Evolutionary conservation across 2,888 invertebrate species (phyloP).

Genomic region (Amphipoea oculea): DNA sequence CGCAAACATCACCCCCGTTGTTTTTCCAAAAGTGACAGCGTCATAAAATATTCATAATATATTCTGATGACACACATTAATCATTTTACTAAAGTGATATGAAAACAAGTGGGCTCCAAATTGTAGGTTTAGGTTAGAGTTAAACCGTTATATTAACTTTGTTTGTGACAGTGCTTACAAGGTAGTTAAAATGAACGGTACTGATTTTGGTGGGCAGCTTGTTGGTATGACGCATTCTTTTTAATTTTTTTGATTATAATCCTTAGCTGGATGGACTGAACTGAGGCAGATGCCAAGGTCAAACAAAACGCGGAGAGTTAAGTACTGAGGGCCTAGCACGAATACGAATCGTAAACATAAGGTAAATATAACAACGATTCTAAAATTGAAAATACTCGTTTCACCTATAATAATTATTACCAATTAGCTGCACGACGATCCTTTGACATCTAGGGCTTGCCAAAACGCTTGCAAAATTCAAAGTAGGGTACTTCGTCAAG

Average conservation of each 20-base stretch:
- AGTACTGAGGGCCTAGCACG: too few relatives aligned
- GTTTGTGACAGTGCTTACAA: constrained; percentile 11
- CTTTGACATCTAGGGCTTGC: not conserved
- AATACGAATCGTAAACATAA: not conserved
- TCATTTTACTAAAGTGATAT: constrained; percentile 37
- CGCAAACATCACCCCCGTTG: constrained; percentile 23
- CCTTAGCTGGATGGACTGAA: not conserved
- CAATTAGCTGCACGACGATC: not conserved
- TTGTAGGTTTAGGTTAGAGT: constrained; percentile 10
- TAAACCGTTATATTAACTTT: constrained; percentile 27
- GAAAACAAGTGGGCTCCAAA: constrained; percentile 24
- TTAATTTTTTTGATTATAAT: not conserved
- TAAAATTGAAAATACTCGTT: not conserved
- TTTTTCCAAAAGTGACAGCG: constrained; percentile 44
- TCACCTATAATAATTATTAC: not conserved
- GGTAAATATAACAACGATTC: not conserved
- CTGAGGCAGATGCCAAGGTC: not conserved
- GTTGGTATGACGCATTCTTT: constrained; percentile 30
- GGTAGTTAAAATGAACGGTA: constrained; percentile 37
- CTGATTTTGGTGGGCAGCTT: constrained; percentile 1
- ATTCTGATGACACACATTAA: constrained; percentile 51
- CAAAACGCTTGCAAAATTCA: not conserved
- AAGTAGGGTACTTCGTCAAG: not conserved
- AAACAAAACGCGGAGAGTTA: not conserved
- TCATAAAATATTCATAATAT: constrained; percentile 69